Conservation (phyloP, 1,140 invertebrate genomes). For the Zaprionus tsacasi region DNA sequence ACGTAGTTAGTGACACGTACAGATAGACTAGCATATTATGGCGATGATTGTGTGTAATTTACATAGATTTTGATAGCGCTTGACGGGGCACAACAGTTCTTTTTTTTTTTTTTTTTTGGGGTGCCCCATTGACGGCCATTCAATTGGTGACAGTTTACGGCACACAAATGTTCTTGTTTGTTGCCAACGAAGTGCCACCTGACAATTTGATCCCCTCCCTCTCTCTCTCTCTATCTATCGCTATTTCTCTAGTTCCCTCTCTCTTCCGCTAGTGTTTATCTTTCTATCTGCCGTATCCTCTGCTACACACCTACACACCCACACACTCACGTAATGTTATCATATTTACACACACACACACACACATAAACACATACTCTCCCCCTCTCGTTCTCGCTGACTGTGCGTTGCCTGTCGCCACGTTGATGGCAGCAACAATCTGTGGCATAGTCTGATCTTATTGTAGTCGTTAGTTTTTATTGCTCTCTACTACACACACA, state of each 20-base stretch:
- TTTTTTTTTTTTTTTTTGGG: constrained; percentile 41
- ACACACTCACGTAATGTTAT: constrained; percentile 23
- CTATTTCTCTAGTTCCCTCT: neutral
- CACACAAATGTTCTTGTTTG: constrained; percentile 22
- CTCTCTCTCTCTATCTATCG: neutral
- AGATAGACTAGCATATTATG: constrained; percentile 42
- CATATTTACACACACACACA: constrained; percentile 24
- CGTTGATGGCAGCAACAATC: constrained; percentile 47
- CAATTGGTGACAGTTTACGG: constrained; percentile 57
- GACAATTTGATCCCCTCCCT: constrained; percentile 43
- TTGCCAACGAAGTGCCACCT: constrained; percentile 40
- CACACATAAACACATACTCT: constrained; percentile 17
- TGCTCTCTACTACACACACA: constrained; percentile 55
- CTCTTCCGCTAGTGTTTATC: neutral
- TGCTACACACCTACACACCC: constrained; percentile 13
- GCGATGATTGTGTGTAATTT: constrained; percentile 77
- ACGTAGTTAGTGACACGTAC: constrained; percentile 31
- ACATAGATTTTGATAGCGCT: constrained; percentile 76
- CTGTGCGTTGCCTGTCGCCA: constrained; percentile 30
- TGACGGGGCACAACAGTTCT: constrained; percentile 34
- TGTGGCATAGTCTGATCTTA: constrained; percentile 47
- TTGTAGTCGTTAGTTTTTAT: constrained; percentile 74
- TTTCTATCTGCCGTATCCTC: constrained; percentile 18
- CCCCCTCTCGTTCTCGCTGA: neutral
- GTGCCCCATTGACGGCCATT: constrained; percentile 65